Evolutionary conservation across 2,113 vertebrate genomes (phyloP).

Genomic region (Pampusana beccarii): DNA sequence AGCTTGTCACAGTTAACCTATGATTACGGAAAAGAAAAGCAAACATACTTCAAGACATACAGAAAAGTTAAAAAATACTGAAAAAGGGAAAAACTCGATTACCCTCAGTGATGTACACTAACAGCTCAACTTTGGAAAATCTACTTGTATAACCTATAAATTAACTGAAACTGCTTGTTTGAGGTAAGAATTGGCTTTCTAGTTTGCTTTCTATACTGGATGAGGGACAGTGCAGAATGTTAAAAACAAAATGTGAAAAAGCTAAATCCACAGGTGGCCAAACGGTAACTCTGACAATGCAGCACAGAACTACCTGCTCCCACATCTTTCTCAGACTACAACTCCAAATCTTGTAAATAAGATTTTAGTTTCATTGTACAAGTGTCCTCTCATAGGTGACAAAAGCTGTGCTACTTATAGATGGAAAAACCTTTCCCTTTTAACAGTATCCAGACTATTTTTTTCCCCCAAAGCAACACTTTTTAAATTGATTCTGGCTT

Average conservation of each 20-base stretch:
- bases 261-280: background rate
- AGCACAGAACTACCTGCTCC: background rate
- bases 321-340: background rate
- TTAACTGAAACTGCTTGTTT: background rate
- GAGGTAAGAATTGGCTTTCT: background rate
- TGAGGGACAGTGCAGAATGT: background rate
- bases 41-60: background rate
- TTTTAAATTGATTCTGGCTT: background rate
- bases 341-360: background rate
- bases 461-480: background rate
- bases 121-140: background rate
- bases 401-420: background rate
- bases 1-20: slow-evolving; percentile 1
- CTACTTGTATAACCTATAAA: background rate
- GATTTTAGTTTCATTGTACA: background rate
- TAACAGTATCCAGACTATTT: background rate
- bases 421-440: background rate
- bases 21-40: background rate
- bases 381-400: background rate
- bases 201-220: background rate
- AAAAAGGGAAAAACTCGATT: background rate
- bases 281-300: background rate
- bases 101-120: background rate
- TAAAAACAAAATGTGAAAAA: background rate
- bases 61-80: background rate